Conservation (phyloP, 2,113 vertebrate genomes). For the Ibidorhyncha struthersii region DNA sequence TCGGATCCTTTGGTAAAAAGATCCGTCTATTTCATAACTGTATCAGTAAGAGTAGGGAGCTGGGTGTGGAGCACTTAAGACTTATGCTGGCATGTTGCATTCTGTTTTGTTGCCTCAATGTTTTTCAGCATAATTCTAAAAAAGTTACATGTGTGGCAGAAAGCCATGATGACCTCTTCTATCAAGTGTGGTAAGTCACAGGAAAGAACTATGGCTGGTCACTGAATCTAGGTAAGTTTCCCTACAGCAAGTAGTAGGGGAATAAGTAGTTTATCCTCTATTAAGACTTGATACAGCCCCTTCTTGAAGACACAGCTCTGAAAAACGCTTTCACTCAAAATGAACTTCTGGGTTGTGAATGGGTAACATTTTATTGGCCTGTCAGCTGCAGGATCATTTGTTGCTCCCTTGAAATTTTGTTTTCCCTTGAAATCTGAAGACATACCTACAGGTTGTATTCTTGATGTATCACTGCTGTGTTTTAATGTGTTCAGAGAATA, state of each 20-base stretch:
- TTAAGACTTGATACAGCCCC: background rate
- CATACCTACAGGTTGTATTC: background rate
- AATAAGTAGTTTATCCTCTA: background rate
- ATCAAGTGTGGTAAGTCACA: background rate
- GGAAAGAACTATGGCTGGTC: background rate
- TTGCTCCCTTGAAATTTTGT: background rate
- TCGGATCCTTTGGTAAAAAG: background rate
- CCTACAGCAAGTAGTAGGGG: background rate
- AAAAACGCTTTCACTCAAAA: background rate
- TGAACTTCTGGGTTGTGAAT: background rate
- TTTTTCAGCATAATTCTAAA: background rate
- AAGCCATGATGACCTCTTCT: background rate
- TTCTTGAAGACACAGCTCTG: background rate
- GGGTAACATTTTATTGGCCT: background rate
- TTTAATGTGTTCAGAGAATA: background rate
- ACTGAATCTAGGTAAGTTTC: background rate
- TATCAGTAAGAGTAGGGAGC: background rate
- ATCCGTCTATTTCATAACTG: background rate
- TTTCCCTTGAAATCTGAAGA: background rate
- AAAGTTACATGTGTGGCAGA: rapidly evolving
- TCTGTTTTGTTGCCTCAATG: background rate
- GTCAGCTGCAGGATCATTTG: background rate
- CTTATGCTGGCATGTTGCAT: background rate
- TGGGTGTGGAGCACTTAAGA: background rate
- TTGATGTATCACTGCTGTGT: background rate